These are phyloP conservation scores for Calyptomena viridis DNA, from an alignment of 2,113 vertebrate genomes.

Conservation along the genomic window DNA sequence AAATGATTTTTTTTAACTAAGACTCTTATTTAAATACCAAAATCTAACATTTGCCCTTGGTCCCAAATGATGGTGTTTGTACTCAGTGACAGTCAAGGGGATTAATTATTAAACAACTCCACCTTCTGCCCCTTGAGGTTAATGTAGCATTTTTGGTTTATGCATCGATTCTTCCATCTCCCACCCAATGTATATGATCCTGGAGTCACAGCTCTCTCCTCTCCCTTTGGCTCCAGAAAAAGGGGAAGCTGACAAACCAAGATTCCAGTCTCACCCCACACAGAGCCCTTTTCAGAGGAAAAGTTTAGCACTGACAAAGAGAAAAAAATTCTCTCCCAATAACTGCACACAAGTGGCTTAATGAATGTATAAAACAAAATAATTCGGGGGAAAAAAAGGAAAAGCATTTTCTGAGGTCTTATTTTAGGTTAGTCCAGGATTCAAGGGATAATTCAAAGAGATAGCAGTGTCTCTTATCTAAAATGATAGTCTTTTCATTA, in stretches of 20 bases:
- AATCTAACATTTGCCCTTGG: slow-evolving; percentile 1
- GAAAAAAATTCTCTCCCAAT: not conserved
- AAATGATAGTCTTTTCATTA: not conserved
- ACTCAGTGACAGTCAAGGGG: not conserved
- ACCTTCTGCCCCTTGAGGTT: not conserved
- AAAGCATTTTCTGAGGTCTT: not conserved
- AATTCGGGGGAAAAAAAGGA: rapidly evolving
- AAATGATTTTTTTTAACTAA: not conserved
- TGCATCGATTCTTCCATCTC: not conserved
- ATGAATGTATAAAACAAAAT: not conserved
- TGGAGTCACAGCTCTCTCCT: not conserved
- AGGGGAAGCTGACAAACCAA: not conserved
- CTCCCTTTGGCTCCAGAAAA: not conserved
- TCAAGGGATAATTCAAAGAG: not conserved
- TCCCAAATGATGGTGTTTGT: not conserved
- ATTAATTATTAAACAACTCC: slow-evolving; percentile 1
- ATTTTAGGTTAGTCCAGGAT: not conserved
- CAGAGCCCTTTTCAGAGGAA: not conserved
- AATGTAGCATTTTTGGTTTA: not conserved
- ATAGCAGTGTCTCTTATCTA: not conserved
- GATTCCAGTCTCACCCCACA: not conserved
- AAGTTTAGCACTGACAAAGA: not conserved
- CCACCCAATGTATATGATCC: not conserved
- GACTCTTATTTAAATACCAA: not conserved
- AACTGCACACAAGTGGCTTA: not conserved